phyloP scores from a whole-genome alignment of 1,140 invertebrate genomes.

The Oscheius sp. region DNA sequence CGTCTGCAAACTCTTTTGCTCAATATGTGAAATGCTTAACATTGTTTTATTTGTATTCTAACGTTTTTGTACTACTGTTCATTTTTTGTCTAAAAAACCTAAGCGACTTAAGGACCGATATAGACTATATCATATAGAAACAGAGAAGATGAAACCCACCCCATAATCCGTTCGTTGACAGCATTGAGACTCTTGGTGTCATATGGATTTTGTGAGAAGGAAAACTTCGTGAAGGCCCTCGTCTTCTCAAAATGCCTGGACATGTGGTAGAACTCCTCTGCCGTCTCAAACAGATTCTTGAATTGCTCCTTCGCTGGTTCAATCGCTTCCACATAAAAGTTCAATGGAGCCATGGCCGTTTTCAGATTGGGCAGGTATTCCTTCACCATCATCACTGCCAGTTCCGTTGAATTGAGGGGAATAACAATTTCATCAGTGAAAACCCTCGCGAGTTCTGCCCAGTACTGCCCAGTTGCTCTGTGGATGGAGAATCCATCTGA shows the following conservation, averaged over 20 bases:
- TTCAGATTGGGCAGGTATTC: constrained; percentile 30
- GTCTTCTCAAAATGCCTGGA: constrained; percentile 16
- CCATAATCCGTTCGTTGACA: constrained; percentile 23
- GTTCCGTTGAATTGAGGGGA: constrained; percentile 54
- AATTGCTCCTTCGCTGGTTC: constrained; percentile 4
- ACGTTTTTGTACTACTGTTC: too few species aligned
- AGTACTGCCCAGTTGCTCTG: constrained; percentile 54
- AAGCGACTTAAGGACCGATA: too few species aligned
- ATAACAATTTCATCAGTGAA: constrained; percentile 43
- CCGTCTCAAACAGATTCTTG: neutral
- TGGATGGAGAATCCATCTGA: constrained; percentile 40
- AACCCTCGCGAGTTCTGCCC: constrained; percentile 51
- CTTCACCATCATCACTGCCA: constrained; percentile 19
- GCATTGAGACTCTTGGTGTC: constrained; percentile 12
- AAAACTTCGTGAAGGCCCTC: constrained; percentile 6
- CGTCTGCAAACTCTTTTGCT: too few species aligned
- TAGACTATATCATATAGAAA: neutral
- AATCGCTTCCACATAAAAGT: neutral
- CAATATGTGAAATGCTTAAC: too few species aligned
- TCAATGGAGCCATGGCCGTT: neutral
- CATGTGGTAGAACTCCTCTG: constrained; percentile 9
- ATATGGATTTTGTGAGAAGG: constrained; percentile 29
- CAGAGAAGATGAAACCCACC: neutral
- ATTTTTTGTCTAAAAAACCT: too few species aligned
- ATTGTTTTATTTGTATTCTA: too few species aligned